A percentile compares a stretch with the other conserved stretches of the same genome.
Conservation (phyloP, 2,113 vertebrate species). For the Cottus gobio region DNA sequence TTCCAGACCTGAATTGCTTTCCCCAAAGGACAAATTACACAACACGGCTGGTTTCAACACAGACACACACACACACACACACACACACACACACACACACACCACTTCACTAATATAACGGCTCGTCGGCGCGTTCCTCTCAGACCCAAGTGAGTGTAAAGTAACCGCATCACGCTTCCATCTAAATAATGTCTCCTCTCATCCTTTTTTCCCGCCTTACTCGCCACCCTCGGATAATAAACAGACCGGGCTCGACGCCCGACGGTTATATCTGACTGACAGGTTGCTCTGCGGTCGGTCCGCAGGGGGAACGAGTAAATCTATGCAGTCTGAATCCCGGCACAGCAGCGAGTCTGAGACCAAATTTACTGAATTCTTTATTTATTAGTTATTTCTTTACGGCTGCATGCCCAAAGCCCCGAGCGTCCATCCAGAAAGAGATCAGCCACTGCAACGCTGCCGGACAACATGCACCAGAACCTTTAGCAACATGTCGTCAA, state of each 20-base stretch:
- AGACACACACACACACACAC: slow-evolving; percentile 19
- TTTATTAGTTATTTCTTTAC: slow-evolving; percentile 51
- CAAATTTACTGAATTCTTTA: slow-evolving; percentile 42
- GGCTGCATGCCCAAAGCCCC: slow-evolving; percentile 14
- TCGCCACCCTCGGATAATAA: slow-evolving; percentile 19
- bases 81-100: neutral
- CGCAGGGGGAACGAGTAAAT: slow-evolving; percentile 36
- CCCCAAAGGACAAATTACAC: slow-evolving; percentile 26
- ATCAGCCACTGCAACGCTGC: slow-evolving; percentile 37
- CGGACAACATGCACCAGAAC: slow-evolving; percentile 5
- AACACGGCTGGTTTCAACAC: slow-evolving; percentile 8
- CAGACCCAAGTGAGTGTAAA: slow-evolving; percentile 52
- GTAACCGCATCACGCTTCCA: slow-evolving; percentile 38
- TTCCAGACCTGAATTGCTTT: slow-evolving; percentile 15
- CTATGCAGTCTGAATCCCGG: slow-evolving; percentile 18
- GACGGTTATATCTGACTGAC: slow-evolving; percentile 15
- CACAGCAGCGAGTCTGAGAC: slow-evolving; percentile 8
- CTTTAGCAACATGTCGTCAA: neutral
- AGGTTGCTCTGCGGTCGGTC: slow-evolving; percentile 27
- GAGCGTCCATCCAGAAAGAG: slow-evolving; percentile 15
- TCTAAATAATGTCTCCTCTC: slow-evolving; percentile 36
- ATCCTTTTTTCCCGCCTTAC: slow-evolving; percentile 4
- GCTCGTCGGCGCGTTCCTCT: slow-evolving; percentile 18
- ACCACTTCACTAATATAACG: slow-evolving; percentile 43
- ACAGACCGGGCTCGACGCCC: slow-evolving; percentile 13